phyloP scores from a whole-genome alignment of 2,888 invertebrate species.

The Acholoe squamosa region DNA sequence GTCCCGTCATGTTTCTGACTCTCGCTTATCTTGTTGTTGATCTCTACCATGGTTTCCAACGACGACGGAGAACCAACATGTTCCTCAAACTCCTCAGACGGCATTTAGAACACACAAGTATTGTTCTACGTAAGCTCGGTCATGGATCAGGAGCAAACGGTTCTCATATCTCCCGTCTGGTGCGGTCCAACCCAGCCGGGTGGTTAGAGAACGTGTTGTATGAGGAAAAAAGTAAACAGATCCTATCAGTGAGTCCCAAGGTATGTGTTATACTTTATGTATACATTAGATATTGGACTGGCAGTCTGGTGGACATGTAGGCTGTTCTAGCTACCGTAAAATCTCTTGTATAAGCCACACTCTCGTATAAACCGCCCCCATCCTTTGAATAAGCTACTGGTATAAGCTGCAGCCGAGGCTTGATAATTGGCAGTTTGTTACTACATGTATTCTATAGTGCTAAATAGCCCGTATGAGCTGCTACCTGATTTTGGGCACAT shows the following conservation, averaged over 20 bases:
- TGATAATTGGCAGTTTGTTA: too few species aligned
- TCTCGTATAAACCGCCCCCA: too few species aligned
- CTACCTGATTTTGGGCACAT: too few species aligned
- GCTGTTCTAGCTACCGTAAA: too few species aligned
- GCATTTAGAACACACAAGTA: constrained; percentile 35
- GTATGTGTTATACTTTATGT: background rate
- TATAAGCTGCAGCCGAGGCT: too few species aligned
- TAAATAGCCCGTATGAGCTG: too few species aligned
- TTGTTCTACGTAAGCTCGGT: constrained; percentile 9
- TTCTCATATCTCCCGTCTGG: background rate
- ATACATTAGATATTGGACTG: too few species aligned
- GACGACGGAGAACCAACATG: background rate
- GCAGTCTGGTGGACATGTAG: too few species aligned
- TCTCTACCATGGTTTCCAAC: constrained; percentile 6
- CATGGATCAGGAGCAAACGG: background rate
- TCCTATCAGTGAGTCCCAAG: constrained; percentile 56
- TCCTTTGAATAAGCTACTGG: too few species aligned
- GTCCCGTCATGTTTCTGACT: constrained; percentile 39
- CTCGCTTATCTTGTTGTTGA: constrained; percentile 33
- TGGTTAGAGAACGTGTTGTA: constrained; percentile 50
- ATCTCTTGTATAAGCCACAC: too few species aligned
- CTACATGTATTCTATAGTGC: too few species aligned
- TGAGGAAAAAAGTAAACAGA: constrained; percentile 45
- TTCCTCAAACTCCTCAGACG: background rate
- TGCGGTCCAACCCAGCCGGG: background rate